Evolutionary conservation across 53 echinoderm and acorn worm species (phyloP).

Genomic region (Actinopyga echinites): DNA sequence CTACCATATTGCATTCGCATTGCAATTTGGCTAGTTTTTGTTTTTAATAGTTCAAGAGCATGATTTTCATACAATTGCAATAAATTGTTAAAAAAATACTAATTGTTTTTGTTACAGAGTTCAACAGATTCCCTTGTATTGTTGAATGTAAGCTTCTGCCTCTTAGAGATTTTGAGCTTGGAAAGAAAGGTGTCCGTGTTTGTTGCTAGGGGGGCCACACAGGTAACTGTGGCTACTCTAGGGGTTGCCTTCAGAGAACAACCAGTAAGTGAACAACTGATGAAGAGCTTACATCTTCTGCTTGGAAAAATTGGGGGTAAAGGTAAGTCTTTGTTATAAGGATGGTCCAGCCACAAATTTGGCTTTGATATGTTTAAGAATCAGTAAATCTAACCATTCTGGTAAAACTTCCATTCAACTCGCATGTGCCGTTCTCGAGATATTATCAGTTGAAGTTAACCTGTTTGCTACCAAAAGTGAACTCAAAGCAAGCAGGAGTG

Average conservation of each 20-base stretch:
- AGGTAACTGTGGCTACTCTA: conserved; percentile 74
- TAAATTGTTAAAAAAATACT: neutral
- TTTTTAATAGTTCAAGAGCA: neutral
- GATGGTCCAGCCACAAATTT: too few relatives aligned
- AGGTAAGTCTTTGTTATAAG: conserved; percentile 56
- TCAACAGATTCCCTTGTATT: conserved; percentile 72
- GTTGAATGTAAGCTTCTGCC: conserved; percentile 63
- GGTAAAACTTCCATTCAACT: too few relatives aligned
- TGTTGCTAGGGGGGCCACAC: conserved; percentile 79
- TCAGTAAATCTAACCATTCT: too few relatives aligned
- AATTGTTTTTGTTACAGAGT: conserved; percentile 50
- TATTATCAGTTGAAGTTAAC: too few relatives aligned
- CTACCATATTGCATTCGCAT: too few relatives aligned
- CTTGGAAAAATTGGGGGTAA: conserved; percentile 84
- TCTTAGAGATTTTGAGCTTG: conserved; percentile 68
- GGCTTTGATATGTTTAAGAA: too few relatives aligned
- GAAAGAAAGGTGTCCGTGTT: conserved; percentile 72
- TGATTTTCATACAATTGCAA: neutral
- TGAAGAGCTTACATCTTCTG: conserved; percentile 72
- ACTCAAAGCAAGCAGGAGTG: too few relatives aligned
- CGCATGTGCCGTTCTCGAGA: too few relatives aligned
- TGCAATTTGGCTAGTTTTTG: neutral
- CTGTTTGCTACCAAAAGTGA: too few relatives aligned
- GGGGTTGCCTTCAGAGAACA: conserved; percentile 71
- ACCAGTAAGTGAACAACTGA: conserved; percentile 73